phyloP scores from a whole-genome alignment of 2,888 invertebrate species.

The Eretmocerus hayati region DNA sequence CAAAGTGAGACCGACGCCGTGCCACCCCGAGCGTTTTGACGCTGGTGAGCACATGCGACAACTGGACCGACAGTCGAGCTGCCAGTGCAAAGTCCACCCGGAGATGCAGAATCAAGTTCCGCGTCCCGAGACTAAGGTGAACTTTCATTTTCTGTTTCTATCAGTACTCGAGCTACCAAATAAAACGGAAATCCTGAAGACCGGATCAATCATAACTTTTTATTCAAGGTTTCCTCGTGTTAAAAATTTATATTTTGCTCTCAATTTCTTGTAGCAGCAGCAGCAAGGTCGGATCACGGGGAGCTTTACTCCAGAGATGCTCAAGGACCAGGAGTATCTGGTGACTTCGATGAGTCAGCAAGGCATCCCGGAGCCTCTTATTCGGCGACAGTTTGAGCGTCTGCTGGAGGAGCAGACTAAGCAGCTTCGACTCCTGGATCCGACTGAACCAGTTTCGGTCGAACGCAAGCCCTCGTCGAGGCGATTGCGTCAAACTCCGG shows the following conservation, averaged over 20 bases:
- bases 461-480: too few relatives aligned
- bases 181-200: too few relatives aligned
- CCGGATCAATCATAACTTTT: too few relatives aligned
- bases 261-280: background rate
- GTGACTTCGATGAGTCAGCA: conserved; percentile 36
- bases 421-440: conserved; percentile 24
- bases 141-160: background rate
- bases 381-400: conserved; percentile 36
- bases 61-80: too few relatives aligned
- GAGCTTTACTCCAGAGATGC: conserved; percentile 33
- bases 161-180: too few relatives aligned
- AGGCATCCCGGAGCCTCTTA: conserved; percentile 32
- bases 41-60: background rate
- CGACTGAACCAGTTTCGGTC: too few relatives aligned
- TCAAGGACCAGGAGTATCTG: conserved; percentile 37
- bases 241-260: too few relatives aligned
- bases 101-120: background rate
- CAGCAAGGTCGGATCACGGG: background rate
- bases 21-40: background rate
- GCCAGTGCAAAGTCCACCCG: background rate
- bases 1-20: background rate
- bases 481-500: background rate
- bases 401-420: conserved; percentile 35
- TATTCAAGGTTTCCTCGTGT: background rate
- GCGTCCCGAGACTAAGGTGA: background rate